These are phyloP conservation scores for Heterochromis multidens DNA, from an alignment of 2,113 vertebrate species.

Conservation along the genomic window DNA sequence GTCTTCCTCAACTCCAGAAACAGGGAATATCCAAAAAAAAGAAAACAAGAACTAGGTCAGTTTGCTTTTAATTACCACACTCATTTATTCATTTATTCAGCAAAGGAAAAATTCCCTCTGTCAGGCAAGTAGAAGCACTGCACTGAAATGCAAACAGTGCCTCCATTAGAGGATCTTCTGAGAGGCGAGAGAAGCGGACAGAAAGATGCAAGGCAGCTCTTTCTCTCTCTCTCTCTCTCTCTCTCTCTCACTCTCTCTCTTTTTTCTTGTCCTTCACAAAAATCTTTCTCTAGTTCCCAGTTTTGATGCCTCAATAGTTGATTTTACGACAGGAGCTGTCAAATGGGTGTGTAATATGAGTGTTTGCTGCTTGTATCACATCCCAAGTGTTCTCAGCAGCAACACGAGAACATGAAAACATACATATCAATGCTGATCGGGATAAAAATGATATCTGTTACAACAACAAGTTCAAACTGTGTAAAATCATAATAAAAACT, in stretches of 20 bases:
- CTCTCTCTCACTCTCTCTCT: background rate
- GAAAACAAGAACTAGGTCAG: slow-evolving; percentile 67
- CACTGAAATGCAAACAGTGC: slow-evolving; percentile 73
- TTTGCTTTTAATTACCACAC: slow-evolving; percentile 74
- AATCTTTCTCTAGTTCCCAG: slow-evolving; percentile 32
- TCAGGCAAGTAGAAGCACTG: slow-evolving; percentile 56
- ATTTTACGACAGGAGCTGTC: slow-evolving; percentile 23
- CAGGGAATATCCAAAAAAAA: slow-evolving; percentile 44
- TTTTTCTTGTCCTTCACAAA: slow-evolving; percentile 26
- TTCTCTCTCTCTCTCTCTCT: background rate
- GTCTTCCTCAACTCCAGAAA: slow-evolving; percentile 12
- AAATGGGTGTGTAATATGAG: slow-evolving; percentile 18
- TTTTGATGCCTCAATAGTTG: slow-evolving; percentile 22
- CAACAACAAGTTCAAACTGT: background rate
- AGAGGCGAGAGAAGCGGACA: slow-evolving; percentile 27
- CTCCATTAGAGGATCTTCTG: slow-evolving; percentile 63
- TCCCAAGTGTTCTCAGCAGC: slow-evolving; percentile 2
- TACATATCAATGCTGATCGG: slow-evolving; percentile 1
- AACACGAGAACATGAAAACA: background rate
- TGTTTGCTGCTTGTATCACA: slow-evolving; percentile 18
- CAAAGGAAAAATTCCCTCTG: slow-evolving; percentile 47
- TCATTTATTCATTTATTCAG: slow-evolving; percentile 81
- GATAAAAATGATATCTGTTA: background rate
- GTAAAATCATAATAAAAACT: background rate
- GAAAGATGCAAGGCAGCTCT: slow-evolving; percentile 41